These are phyloP conservation scores for Mirounga angustirostris DNA, from an alignment of 2,113 vertebrate species.

Conservation along the genomic window DNA sequence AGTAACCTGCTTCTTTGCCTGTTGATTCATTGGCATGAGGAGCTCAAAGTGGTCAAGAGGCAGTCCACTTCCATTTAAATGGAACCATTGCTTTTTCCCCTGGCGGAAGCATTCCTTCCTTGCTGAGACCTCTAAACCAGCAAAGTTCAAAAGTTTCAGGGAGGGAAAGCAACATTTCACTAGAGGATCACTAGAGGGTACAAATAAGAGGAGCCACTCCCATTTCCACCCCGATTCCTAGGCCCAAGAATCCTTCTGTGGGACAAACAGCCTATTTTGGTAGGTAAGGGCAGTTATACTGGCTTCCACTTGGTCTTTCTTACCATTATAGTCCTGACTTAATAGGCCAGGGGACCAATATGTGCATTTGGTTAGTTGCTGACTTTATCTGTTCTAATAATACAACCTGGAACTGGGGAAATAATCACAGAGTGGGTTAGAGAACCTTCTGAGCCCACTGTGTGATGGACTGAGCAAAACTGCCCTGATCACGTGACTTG, in stretches of 20 bases:
- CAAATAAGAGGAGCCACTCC: not conserved
- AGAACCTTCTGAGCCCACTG: not conserved
- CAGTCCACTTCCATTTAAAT: not conserved
- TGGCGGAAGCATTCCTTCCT: not conserved
- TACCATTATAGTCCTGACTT: not conserved
- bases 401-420: not conserved
- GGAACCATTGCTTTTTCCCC: not conserved
- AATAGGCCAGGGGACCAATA: not conserved
- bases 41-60: not conserved
- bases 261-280: not conserved
- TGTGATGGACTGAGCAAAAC: not conserved
- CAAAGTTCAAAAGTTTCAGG: not conserved
- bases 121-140: not conserved
- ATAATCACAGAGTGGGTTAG: not conserved
- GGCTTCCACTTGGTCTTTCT: not conserved
- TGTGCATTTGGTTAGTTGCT: not conserved
- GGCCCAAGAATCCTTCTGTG: not conserved
- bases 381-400: not conserved
- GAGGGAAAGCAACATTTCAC: not conserved
- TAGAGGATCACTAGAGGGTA: not conserved
- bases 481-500: not conserved
- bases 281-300: not conserved
- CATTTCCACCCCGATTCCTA: not conserved
- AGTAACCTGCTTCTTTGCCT: not conserved
- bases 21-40: not conserved